These are phyloP conservation scores for Chironomus tentans DNA, from an alignment of 2,888 invertebrate species.

Conservation along the genomic window DNA sequence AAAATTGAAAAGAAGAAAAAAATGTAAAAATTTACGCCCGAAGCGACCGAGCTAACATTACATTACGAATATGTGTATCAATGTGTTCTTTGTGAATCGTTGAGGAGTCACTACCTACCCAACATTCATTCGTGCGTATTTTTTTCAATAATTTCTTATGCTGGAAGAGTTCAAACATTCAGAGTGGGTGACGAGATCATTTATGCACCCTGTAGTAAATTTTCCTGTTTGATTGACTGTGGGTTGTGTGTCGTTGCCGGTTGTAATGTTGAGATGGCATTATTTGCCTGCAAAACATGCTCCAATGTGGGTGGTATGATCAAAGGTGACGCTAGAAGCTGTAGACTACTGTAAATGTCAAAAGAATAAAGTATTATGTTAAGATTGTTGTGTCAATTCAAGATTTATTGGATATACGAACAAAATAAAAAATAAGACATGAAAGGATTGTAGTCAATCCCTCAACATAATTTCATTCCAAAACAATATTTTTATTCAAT, in stretches of 20 bases:
- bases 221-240: constrained; percentile 25
- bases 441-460: too few species aligned
- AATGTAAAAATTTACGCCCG: neutral
- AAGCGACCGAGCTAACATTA: neutral
- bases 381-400: too few species aligned
- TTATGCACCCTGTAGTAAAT: constrained; percentile 26
- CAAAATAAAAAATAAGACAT: too few species aligned
- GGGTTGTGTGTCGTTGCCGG: neutral
- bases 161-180: neutral
- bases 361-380: neutral
- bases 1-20: neutral
- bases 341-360: constrained; percentile 13
- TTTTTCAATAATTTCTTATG: neutral
- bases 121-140: neutral
- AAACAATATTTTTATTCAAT: too few species aligned
- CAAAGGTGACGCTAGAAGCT: constrained; percentile 19
- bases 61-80: neutral
- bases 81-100: neutral
- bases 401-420: too few species aligned
- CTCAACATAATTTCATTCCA: too few species aligned
- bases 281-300: constrained; percentile 15
- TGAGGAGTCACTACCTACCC: neutral
- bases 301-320: constrained; percentile 25
- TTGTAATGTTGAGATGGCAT: constrained; percentile 8
- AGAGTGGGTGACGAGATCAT: neutral